Evolutionary conservation across 1,140 invertebrate species (phyloP).

Genomic region (Contarinia nasturtii): DNA sequence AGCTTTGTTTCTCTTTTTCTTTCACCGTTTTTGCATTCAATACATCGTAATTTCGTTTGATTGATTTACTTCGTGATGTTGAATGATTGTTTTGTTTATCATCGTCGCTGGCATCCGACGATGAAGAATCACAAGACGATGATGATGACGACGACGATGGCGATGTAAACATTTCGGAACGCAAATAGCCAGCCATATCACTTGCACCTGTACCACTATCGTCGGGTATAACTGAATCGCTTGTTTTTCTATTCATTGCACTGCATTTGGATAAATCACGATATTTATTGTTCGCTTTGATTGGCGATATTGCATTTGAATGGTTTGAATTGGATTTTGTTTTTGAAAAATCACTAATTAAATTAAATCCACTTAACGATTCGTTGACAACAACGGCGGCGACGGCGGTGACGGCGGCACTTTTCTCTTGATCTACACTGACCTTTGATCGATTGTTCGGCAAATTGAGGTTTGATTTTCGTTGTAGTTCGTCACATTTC

Average conservation of each 20-base stretch:
- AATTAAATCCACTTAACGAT: conserved; percentile 8
- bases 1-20: not conserved
- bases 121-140: too few relatives aligned
- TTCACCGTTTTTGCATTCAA: conserved; percentile 6
- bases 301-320: conserved; percentile 9
- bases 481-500: too few relatives aligned
- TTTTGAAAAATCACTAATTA: not conserved
- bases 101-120: conserved; percentile 20
- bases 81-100: conserved; percentile 12
- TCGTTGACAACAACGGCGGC: conserved; percentile 22
- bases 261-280: not conserved
- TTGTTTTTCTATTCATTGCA: too few relatives aligned
- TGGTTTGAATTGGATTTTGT: too few relatives aligned
- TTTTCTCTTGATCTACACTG: conserved; percentile 24
- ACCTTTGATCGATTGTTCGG: conserved; percentile 7
- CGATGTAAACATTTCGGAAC: conserved; percentile 31
- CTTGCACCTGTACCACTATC: not conserved
- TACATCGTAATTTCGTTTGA: conserved; percentile 29
- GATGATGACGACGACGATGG: conserved; percentile 30
- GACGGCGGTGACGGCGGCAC: conserved; percentile 25
- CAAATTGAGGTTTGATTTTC: too few relatives aligned
- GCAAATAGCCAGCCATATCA: conserved; percentile 27
- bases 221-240: not conserved
- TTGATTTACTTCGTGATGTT: conserved; percentile 9
- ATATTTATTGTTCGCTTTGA: conserved; percentile 2